Evolutionary conservation across 2,797 vertebrate genomes (phyloP), one percentile per base, ranked within the genome.

Genomic region (Momotus momota): DNA sequence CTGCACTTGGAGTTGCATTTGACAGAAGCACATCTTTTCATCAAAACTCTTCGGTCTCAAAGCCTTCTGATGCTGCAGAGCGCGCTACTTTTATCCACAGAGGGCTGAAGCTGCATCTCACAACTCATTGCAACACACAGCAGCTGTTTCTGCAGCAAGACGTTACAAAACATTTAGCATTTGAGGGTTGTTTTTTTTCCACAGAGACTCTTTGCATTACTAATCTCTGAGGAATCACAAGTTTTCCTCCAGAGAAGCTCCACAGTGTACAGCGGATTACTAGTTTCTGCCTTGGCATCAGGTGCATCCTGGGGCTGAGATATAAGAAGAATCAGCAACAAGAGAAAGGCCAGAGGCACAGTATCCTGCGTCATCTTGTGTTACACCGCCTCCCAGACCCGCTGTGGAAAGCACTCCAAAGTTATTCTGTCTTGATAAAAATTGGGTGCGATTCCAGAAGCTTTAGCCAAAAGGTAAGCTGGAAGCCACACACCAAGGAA

Each of bases 61-160:
- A 80, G 69, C 69, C 18, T 25, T 27, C 40, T 55, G 75, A 64
- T 58, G 58, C 72, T 69, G 52, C 74, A 55, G 78, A 74, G 64
- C 3, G 25, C 0, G 15, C 35, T 70, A 0, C 84, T 67, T 48
- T 62, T 64, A 71, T 31, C 22, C 21, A 20, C 61, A 52, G 71
- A 0, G 0, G 61, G 48, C 60, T 79, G 20, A 81, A 80, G 80
- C 86, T 60, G 81, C 48, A 31, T 62, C 83, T 87, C 20, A 1
- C 4, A 0, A 60, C 81, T 91, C 8, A 1, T 49, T 82, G 82
- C 22, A 11, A 71, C 79, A 55, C 13, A 8, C 0, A 0, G 21
- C 81, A 89, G 75, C 91, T 89, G 60, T 66, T 89, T 57, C 87
- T 82, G 48, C 87, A 92, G 67, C 52, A 81, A 64, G 75, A 25